Conservation (phyloP, 1,140 invertebrate genomes). For the Drosophila parvula region DNA sequence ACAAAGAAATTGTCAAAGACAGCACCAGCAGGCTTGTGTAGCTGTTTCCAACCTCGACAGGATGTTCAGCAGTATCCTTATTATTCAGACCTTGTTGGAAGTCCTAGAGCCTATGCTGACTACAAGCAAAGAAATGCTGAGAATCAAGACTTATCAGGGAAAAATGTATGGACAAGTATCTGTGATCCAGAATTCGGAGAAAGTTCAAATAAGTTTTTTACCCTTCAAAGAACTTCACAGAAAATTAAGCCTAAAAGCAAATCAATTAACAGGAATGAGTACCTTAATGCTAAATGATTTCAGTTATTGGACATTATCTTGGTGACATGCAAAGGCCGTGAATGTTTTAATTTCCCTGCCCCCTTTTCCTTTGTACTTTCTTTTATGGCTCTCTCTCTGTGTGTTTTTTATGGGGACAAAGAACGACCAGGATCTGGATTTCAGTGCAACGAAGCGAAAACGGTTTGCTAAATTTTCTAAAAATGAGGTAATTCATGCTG, state of each 20-base stretch:
- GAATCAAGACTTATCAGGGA: background rate
- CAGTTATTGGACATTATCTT: too few relatives aligned
- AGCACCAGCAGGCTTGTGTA: too few relatives aligned
- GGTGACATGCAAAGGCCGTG: too few relatives aligned
- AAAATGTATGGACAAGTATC: background rate
- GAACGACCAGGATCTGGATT: conserved; percentile 9
- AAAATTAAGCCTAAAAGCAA: too few relatives aligned
- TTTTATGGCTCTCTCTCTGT: background rate
- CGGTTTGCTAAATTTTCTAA: conserved; percentile 16
- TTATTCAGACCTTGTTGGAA: too few relatives aligned
- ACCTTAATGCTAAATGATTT: background rate
- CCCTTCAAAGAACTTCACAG: background rate
- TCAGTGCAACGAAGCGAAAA: conserved; percentile 17
- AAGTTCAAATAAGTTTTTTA: background rate
- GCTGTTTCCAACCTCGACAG: too few relatives aligned
- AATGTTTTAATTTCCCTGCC: background rate
- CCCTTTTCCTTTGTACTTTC: background rate
- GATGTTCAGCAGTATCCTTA: too few relatives aligned
- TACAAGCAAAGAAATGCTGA: too few relatives aligned
- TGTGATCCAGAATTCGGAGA: background rate
- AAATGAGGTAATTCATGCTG: conserved; percentile 25
- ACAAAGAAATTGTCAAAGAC: too few relatives aligned
- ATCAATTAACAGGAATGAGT: background rate
- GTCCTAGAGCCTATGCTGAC: too few relatives aligned
- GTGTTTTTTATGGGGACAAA: background rate